Conservation (phyloP, 2,797 vertebrate species). For the Pachyuromys duprasi region DNA sequence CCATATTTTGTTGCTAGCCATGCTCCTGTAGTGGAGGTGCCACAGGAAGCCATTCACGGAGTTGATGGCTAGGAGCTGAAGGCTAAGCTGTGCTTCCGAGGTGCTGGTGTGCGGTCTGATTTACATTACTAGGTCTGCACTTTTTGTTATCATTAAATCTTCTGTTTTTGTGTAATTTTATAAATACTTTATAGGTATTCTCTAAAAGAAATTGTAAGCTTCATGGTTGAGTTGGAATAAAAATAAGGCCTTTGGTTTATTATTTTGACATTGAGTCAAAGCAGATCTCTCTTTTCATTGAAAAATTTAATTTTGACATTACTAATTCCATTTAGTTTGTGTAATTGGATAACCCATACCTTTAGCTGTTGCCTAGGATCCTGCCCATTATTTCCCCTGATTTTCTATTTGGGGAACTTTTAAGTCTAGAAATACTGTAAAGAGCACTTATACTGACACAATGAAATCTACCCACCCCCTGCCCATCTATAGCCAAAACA, state of each 20-base stretch:
- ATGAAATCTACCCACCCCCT: constrained; percentile 44
- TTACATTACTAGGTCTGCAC: constrained; percentile 33
- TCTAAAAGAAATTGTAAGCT: constrained; percentile 59
- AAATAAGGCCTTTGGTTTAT: constrained; percentile 70
- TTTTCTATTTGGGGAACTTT: constrained; percentile 39
- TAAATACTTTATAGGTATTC: constrained; percentile 56
- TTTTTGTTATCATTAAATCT: constrained; percentile 37
- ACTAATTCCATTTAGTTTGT: constrained; percentile 46
- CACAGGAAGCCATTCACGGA: neutral
- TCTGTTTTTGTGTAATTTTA: constrained; percentile 39
- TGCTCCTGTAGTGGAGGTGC: neutral
- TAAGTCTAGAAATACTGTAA: constrained; percentile 60
- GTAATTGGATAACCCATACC: constrained; percentile 43
- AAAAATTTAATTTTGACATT: constrained; percentile 57
- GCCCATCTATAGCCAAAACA: constrained; percentile 62
- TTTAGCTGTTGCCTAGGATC: constrained; percentile 59
- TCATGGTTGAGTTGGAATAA: constrained; percentile 27
- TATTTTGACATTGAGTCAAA: constrained; percentile 75
- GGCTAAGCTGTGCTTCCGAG: constrained; percentile 1
- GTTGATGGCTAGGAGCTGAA: neutral
- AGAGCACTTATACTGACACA: constrained; percentile 61
- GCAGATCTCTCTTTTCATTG: constrained; percentile 56
- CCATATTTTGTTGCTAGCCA: constrained; percentile 47
- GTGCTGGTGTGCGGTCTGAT: constrained; percentile 29
- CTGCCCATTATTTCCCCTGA: constrained; percentile 50